Conservation (phyloP, 2,113 vertebrate species). For the Rhea americana region DNA sequence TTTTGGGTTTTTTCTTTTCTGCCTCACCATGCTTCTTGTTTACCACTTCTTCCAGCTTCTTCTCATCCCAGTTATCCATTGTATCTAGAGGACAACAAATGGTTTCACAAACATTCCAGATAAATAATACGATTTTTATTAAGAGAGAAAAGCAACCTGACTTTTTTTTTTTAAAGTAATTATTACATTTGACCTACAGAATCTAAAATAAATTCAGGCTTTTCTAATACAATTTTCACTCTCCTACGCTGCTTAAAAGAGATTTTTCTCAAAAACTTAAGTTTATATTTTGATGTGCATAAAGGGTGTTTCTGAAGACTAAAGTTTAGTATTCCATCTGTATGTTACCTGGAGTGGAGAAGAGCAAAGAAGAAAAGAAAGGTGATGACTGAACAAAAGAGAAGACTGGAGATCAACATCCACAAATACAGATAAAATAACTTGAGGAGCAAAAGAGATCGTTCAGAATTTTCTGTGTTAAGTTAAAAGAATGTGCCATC, state of each 20-base stretch:
- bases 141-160: no score
- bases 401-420: rapidly evolving
- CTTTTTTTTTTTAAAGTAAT: neutral
- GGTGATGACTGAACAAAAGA: neutral
- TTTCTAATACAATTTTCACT: neutral
- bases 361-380: neutral
- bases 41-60: slow-evolving; percentile 97
- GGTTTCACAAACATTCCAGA: neutral
- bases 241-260: neutral
- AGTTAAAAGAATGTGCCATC: neutral
- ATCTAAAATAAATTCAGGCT: neutral
- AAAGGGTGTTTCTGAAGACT: neutral
- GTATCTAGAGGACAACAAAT: slow-evolving; percentile 81
- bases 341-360: neutral
- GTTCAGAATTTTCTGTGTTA: neutral
- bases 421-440: neutral
- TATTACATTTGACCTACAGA: neutral
- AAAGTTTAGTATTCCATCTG: neutral
- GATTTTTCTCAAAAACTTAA: neutral
- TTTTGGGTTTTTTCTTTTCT: slow-evolving; percentile 97
- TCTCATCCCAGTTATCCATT: slow-evolving; percentile 99
- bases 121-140: no score
- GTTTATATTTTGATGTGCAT: neutral
- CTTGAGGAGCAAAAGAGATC: neutral
- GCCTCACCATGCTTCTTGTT: slow-evolving; percentile 97